Evolutionary conservation across 2,113 vertebrate species (phyloP), one percentile per base, ranked within the genome.

Genomic region (Sapajus apella): DNA sequence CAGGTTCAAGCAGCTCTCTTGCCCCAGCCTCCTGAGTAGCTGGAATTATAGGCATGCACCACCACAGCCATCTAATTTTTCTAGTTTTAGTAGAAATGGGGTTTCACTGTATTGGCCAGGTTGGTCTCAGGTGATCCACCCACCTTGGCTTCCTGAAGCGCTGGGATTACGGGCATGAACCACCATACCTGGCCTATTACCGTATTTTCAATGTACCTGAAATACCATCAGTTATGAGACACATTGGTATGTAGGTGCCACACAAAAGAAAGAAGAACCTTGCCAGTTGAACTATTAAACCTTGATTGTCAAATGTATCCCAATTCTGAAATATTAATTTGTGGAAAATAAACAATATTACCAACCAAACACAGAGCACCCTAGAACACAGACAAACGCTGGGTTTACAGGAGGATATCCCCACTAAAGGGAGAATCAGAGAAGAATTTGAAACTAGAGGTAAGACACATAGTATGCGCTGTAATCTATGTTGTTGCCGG

Each of bases 91-190:
- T 30, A 64, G 61, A 64, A 30, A 64, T 30, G 27, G 27, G 61
- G 27, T 64, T 64, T 64, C 27, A 64, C 61, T 27, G 30, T 64
- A 30, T 64, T 64, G 61, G 61, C 61, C 61, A 64, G 27, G 12
- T 64, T 64, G 61, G 27, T 64, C 25, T 64, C 61, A 64, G 27
- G 12, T 14, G 61, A 64, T 64, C 27, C 27, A 32, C 61, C 27
- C 27, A 0, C 5, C 61, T 64, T 64, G 61, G 61, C 61, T 27
- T 64, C 61, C 12, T 6, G 0, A 64, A 64, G 27, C 30, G 27
- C 61, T 64, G 61, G 12, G 61, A 32, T 14, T 64, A 64, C 5
- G 13, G 61, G 12, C 27, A 2, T 32, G 61, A 64, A 64, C 61
- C 27, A 64, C 12, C 12, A 14, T 30, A 32, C 27, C 61, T 30